Percentiles rank a stretch among this genome's conserved stretches.
Evolutionary conservation across 2,888 invertebrate genomes (phyloP).

Genomic region (Tribolium freemani): DNA sequence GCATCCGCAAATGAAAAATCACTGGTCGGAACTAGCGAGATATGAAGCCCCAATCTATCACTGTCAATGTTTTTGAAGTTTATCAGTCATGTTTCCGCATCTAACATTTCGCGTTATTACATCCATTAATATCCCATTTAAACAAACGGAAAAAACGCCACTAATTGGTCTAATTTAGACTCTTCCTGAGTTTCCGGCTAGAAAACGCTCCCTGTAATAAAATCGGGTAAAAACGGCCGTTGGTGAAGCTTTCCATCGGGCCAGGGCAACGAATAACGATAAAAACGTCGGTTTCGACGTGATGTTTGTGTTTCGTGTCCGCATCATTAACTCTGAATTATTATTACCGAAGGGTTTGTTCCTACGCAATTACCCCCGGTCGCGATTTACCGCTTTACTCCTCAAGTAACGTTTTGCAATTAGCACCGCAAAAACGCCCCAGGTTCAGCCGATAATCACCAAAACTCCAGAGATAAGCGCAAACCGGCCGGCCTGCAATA

Average conservation of each 20-base stretch:
- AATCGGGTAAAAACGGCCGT: slow-evolving; percentile 30
- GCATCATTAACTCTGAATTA: slow-evolving; percentile 39
- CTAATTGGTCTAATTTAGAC: slow-evolving; percentile 32
- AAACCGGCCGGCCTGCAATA: neutral
- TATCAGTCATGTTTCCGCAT: slow-evolving; percentile 33
- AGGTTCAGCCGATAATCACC: slow-evolving; percentile 52
- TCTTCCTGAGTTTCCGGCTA: slow-evolving; percentile 27
- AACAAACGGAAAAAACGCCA: slow-evolving; percentile 1
- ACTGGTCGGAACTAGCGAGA: slow-evolving; percentile 23
- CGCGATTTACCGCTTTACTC: slow-evolving; percentile 28
- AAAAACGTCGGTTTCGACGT: slow-evolving; percentile 38
- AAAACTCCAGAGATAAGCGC: slow-evolving; percentile 46
- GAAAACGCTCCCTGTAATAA: slow-evolving; percentile 33
- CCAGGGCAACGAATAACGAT: slow-evolving; percentile 28
- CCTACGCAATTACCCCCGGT: slow-evolving; percentile 29
- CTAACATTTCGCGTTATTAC: slow-evolving; percentile 20
- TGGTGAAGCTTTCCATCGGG: slow-evolving; percentile 25
- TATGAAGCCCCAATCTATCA: slow-evolving; percentile 31
- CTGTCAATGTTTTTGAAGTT: slow-evolving; percentile 36
- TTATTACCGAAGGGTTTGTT: slow-evolving; percentile 32
- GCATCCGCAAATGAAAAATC: slow-evolving; percentile 34
- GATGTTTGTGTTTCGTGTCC: slow-evolving; percentile 36
- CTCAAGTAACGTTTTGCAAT: slow-evolving; percentile 34
- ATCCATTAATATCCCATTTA: slow-evolving; percentile 27
- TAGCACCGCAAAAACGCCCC: slow-evolving; percentile 52